Conservation (phyloP, 2,113 vertebrate genomes). For the Kryptolebias marmoratus region DNA sequence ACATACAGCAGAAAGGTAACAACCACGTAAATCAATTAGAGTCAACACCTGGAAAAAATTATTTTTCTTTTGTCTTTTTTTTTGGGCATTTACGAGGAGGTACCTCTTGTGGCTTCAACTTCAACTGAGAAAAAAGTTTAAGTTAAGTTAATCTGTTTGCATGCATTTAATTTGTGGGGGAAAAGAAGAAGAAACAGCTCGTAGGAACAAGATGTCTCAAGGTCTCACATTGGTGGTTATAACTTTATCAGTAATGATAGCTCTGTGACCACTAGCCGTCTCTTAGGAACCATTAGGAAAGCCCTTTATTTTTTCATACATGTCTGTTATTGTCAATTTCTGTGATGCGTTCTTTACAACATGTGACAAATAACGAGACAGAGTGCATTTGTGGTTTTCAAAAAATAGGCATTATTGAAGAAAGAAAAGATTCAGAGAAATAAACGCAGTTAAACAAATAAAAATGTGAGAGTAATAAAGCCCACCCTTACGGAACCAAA, state of each 20-base stretch:
- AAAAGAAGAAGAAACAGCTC: too few relatives aligned
- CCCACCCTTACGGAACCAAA: slow-evolving; percentile 44
- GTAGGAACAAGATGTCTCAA: too few relatives aligned
- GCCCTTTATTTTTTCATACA: background rate
- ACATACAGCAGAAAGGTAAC: too few relatives aligned
- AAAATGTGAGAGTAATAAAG: slow-evolving; percentile 40
- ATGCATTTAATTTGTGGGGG: too few relatives aligned
- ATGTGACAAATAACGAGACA: background rate
- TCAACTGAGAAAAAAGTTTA: too few relatives aligned
- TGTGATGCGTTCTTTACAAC: background rate
- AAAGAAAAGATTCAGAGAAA: slow-evolving; percentile 4
- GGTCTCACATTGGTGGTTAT: too few relatives aligned
- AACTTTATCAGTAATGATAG: background rate
- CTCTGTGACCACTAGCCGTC: background rate
- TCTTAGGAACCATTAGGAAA: background rate
- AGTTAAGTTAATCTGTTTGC: too few relatives aligned
- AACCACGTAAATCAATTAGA: too few relatives aligned
- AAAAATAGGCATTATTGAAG: slow-evolving; percentile 11
- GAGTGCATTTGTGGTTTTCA: slow-evolving; percentile 6
- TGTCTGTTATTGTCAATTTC: background rate
- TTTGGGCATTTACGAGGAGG: too few relatives aligned
- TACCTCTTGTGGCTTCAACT: too few relatives aligned
- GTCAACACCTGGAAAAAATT: too few relatives aligned
- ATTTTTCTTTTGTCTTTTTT: too few relatives aligned
- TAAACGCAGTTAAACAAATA: background rate